A percentile compares a stretch with the other conserved stretches of the same genome.
Conservation (phyloP, 2,888 invertebrate genomes). For the Agelastica alni region DNA sequence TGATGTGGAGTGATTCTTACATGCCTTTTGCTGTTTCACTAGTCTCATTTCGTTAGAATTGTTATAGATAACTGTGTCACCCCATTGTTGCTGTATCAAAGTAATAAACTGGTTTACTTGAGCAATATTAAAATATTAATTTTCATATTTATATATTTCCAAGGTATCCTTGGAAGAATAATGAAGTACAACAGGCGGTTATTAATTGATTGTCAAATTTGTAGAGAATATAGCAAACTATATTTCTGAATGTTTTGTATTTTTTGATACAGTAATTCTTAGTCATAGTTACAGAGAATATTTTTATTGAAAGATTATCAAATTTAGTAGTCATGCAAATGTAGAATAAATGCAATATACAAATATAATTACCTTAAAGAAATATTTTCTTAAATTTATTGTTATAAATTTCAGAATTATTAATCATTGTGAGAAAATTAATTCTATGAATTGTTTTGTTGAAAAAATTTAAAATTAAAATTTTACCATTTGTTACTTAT, state of each 20-base stretch:
- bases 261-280: neutral
- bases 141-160: conserved; percentile 36
- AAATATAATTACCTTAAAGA: too few species aligned
- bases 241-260: conserved; percentile 14
- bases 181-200: conserved; percentile 4
- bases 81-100: conserved; percentile 32
- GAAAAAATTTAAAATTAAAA: too few species aligned
- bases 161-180: conserved; percentile 18
- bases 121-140: conserved; percentile 41
- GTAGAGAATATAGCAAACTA: conserved; percentile 17
- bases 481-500: too few species aligned
- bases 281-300: too few species aligned
- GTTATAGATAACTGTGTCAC: conserved; percentile 33
- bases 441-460: too few species aligned
- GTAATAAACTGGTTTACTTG: conserved; percentile 39
- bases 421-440: too few species aligned
- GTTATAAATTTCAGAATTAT: too few species aligned
- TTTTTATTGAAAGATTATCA: too few species aligned
- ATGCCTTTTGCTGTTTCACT: conserved; percentile 32
- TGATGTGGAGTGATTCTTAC: conserved; percentile 52
- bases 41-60: conserved; percentile 41
- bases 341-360: too few species aligned
- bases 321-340: too few species aligned
- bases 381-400: too few species aligned
- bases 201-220: conserved; percentile 14